Base-by-base conservation (phyloP, 1,140 invertebrate genomes). In the Drosophila dunni region DNA sequence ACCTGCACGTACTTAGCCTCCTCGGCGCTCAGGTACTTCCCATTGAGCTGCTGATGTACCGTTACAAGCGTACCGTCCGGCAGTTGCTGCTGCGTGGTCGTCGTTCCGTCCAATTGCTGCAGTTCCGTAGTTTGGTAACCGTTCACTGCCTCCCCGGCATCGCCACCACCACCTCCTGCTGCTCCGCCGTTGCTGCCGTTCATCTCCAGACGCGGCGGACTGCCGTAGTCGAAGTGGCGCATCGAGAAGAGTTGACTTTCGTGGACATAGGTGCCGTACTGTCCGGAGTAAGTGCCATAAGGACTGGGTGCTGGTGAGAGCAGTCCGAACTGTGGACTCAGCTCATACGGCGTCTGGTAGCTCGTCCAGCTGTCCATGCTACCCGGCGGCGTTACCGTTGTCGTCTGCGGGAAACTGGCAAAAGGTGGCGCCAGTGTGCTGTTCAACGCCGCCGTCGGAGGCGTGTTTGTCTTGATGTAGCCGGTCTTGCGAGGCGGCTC, bases 401-500 rank as follows among this genome's bases (percentile, higher is more conserved):
- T 94, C 6, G 94, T 94, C 89, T 95, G 94, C 48, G 95, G 93
- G 46, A 92, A 92, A 42, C 90, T 91, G 10, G 95, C 94, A 45
- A 95, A 95, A 50, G 95, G 95, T 1, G 95, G 94, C 7, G 95
- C 95, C 24, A 96, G 86, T 0, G 95, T 94, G 74, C 93, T 93
- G 57, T 94, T 90, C 11, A 93, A 92, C 0, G 93, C 93, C 29
- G 94, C 95, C 53, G 93, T 95, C 71, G 92, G 94, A 51, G 91
- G 91, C 88, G 94, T 95, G 13, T 81, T 88, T 4, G 93, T 93
- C 84, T 94, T 94, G 56, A 96, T 95, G 85, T 96, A 96, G 3
- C 96, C 96, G 0, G 96, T 97, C 93, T 98, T 98, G 68, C 99
- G 95, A 0, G 98, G 98, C 10, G 99, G 99, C 93, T 99, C 98